Conservation (phyloP, 2,797 vertebrate genomes). For the Siniperca undulata region DNA sequence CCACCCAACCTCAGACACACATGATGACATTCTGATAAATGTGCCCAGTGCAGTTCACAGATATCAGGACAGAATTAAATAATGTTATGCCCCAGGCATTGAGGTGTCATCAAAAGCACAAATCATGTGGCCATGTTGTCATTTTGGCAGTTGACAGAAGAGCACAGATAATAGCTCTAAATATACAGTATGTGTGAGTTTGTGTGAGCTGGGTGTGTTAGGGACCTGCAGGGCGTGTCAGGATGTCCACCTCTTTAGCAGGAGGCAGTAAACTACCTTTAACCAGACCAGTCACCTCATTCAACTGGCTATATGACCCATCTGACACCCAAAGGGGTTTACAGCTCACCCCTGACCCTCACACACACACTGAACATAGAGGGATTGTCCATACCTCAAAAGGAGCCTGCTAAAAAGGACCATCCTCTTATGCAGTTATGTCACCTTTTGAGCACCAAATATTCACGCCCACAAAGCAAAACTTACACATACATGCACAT, state of each 20-base stretch:
- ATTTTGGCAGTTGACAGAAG: conserved; percentile 30
- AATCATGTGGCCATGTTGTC: conserved; percentile 53
- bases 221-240: conserved; percentile 60
- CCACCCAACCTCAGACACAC: conserved; percentile 65
- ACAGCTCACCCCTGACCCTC: conserved; percentile 71
- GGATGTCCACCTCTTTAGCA: conserved; percentile 59
- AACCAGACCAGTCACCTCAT: conserved; percentile 58
- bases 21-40: conserved; percentile 43
- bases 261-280: conserved; percentile 72
- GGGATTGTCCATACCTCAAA: conserved; percentile 57
- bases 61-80: conserved; percentile 1
- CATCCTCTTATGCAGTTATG: conserved; percentile 60
- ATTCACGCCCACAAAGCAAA: conserved; percentile 49
- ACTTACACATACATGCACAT: conserved; percentile 39
- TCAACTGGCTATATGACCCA: conserved; percentile 66
- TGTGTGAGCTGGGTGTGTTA: conserved; percentile 63
- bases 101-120: conserved; percentile 50
- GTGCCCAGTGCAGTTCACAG: conserved; percentile 29
- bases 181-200: conserved; percentile 25
- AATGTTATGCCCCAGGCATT: background rate
- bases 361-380: conserved; percentile 46
- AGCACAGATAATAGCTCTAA: conserved; percentile 29
- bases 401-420: conserved; percentile 49
- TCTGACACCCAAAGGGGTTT: conserved; percentile 66
- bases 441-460: conserved; percentile 61